phyloP scores from a whole-genome alignment of 2,797 vertebrate species.

The Sebastes trivittatus region DNA sequence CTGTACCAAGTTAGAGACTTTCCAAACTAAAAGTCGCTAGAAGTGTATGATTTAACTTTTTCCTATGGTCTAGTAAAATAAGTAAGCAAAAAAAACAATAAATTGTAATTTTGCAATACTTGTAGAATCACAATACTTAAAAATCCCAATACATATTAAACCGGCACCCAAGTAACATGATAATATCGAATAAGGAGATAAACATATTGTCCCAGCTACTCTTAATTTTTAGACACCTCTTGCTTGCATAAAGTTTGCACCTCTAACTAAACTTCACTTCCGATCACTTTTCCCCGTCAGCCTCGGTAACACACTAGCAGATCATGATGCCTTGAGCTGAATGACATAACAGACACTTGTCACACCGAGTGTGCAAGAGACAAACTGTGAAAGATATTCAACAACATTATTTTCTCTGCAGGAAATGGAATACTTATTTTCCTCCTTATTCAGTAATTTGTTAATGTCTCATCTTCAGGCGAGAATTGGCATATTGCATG shows the following conservation, averaged over 20 bases:
- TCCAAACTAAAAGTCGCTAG: no score
- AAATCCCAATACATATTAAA: no score
- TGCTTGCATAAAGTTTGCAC: conserved; percentile 4
- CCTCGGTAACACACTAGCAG: background rate
- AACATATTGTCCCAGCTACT: background rate
- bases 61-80: no score
- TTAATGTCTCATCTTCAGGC: conserved; percentile 62
- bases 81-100: no score
- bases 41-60: no score
- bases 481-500: conserved; percentile 69
- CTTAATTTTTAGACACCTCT: background rate
- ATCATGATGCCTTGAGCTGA: conserved; percentile 18
- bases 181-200: no score
- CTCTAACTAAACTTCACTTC: conserved; percentile 1
- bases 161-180: no score
- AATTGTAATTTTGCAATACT: no score
- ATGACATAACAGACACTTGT: conserved; percentile 16
- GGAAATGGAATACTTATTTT: conserved; percentile 29
- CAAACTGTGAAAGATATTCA: conserved; percentile 23
- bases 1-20: no score
- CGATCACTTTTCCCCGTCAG: background rate
- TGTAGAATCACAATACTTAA: no score
- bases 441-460: conserved; percentile 44
- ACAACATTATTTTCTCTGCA: conserved; percentile 15
- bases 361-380: conserved; percentile 1